These are phyloP conservation scores for Lordiphosa fenestrarum DNA, from an alignment of 2,888 invertebrate species.

Conservation along the genomic window DNA sequence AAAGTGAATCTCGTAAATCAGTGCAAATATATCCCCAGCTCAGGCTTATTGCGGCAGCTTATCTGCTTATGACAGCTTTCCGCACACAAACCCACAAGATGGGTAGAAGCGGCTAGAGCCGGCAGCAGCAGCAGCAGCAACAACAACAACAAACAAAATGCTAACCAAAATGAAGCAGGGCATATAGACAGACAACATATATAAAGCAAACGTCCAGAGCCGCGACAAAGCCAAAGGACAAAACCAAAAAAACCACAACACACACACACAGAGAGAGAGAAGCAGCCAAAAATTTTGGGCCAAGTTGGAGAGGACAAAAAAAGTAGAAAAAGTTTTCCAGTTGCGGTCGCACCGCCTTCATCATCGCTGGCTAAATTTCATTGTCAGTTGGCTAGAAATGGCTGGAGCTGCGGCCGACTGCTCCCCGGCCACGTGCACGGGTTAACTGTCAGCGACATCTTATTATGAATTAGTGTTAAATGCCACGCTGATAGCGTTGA, in stretches of 20 bases:
- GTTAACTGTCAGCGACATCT: conserved; percentile 77
- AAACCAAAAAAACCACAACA: conserved; percentile 48
- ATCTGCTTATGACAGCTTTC: conserved; percentile 80
- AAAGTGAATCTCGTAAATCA: conserved; percentile 73
- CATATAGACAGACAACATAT: conserved; percentile 58
- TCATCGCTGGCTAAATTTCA: conserved; percentile 58
- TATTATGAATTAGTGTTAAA: conserved; percentile 78
- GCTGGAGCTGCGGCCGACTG: not conserved
- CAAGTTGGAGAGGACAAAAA: conserved; percentile 10
- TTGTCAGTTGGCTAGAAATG: conserved; percentile 48
- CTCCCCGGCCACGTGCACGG: conserved; percentile 47
- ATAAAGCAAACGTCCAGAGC: conserved; percentile 66
- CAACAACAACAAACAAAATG: conserved; percentile 27
- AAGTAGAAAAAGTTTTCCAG: conserved; percentile 42
- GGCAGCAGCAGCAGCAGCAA: conserved; percentile 9
- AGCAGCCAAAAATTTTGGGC: conserved; percentile 4
- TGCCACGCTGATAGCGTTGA: conserved; percentile 63
- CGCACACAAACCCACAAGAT: conserved; percentile 29
- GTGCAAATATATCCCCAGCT: conserved; percentile 73
- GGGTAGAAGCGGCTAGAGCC: too few species aligned
- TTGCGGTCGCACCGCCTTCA: conserved; percentile 47
- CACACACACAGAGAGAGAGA: conserved; percentile 4
- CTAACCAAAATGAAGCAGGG: conserved; percentile 43
- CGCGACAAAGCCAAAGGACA: conserved; percentile 48
- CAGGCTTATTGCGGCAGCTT: conserved; percentile 78